Conservation (phyloP, 2,797 vertebrate species). For the Carapus acus region DNA sequence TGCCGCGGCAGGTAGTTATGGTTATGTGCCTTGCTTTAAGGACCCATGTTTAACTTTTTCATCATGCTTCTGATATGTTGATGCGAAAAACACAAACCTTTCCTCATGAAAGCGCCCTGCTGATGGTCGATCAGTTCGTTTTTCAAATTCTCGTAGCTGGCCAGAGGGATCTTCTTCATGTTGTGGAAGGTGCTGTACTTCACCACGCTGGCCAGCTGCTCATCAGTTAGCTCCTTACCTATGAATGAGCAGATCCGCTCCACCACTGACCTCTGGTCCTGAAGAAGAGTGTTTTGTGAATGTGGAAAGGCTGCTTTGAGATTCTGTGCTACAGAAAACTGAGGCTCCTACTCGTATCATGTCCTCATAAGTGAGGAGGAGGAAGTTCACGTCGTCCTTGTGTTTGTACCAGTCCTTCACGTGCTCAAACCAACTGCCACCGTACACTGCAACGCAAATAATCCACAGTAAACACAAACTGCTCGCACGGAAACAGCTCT, state of each 20-base stretch:
- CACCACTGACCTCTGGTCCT: slow-evolving; percentile 54
- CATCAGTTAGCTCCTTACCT: slow-evolving; percentile 52
- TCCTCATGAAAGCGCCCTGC: slow-evolving; percentile 58
- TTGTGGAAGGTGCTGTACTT: slow-evolving; percentile 57
- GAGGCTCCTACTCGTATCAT: slow-evolving; percentile 56
- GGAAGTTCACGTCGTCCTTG: slow-evolving; percentile 59
- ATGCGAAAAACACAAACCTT: slow-evolving; percentile 46
- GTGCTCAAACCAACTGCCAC: slow-evolving; percentile 65
- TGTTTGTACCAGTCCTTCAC: slow-evolving; percentile 57
- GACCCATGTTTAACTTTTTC: too few relatives aligned
- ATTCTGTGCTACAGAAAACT: background rate
- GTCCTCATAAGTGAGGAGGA: slow-evolving; percentile 68
- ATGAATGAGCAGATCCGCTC: slow-evolving; percentile 56
- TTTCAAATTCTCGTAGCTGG: slow-evolving; percentile 50
- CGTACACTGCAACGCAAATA: slow-evolving; percentile 58
- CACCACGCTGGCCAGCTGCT: slow-evolving; percentile 54
- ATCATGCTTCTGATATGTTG: too few relatives aligned
- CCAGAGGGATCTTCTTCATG: slow-evolving; percentile 63
- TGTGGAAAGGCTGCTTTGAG: background rate
- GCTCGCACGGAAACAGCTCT: too few relatives aligned
- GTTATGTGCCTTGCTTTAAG: too few relatives aligned
- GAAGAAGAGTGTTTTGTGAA: too few relatives aligned
- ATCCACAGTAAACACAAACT: too few relatives aligned
- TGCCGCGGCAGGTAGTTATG: too few relatives aligned
- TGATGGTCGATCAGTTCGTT: slow-evolving; percentile 37